Evolutionary conservation across 2,113 vertebrate genomes (phyloP).

Genomic region (Genyomyrus donnyi): DNA sequence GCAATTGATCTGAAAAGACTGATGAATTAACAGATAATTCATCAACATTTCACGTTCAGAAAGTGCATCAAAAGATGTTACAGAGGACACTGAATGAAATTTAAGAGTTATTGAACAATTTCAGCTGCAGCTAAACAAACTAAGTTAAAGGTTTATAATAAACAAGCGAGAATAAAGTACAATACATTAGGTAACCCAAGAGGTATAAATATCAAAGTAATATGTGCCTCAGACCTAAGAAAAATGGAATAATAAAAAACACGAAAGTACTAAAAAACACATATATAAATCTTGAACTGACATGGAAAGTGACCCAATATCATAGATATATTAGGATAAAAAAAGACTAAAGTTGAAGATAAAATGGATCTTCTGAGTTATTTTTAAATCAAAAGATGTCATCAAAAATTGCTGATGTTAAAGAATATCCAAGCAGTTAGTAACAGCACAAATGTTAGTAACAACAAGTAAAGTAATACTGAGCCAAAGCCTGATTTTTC

Average conservation of each 20-base stretch:
- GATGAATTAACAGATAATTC: conserved; percentile 12
- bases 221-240: background rate
- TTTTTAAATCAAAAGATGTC: background rate
- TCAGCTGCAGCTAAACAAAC: background rate
- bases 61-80: background rate
- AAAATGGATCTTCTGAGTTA: background rate
- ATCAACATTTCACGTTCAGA: background rate
- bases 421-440: background rate
- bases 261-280: background rate
- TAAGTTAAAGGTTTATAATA: background rate
- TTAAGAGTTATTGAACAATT: background rate
- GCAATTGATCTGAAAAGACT: background rate
- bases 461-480: background rate
- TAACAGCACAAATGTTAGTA: background rate
- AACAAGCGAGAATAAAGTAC: background rate
- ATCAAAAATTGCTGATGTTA: background rate
- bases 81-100: conserved; percentile 6
- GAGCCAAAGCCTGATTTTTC: background rate
- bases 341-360: background rate
- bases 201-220: background rate
- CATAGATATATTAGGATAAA: background rate
- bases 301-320: too few species aligned
- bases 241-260: background rate
- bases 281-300: background rate
- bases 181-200: background rate